A percentile compares a stretch with the other conserved stretches of the same genome.
Conservation (phyloP, 2,113 vertebrate genomes). For the Odocoileus hemionus region DNA sequence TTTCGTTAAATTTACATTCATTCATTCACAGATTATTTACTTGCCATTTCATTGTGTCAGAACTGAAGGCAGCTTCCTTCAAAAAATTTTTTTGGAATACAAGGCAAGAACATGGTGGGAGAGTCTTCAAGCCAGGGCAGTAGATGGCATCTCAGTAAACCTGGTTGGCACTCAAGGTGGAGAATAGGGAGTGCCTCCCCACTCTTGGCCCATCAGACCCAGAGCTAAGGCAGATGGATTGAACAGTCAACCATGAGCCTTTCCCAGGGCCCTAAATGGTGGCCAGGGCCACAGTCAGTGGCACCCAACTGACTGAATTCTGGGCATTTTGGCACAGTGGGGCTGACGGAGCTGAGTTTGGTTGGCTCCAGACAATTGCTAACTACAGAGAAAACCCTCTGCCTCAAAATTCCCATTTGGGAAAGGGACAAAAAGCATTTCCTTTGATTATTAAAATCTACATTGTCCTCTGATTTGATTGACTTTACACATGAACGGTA, state of each 20-base stretch:
- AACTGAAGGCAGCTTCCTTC: background rate
- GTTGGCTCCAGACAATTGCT: constrained; percentile 10
- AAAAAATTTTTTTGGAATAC: background rate
- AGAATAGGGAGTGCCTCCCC: background rate
- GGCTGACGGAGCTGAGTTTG: background rate
- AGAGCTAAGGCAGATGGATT: background rate
- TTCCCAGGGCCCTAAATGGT: background rate
- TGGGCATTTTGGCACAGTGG: background rate
- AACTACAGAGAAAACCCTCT: constrained; percentile 33
- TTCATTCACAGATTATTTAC: background rate
- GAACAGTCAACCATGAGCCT: background rate
- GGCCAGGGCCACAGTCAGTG: background rate
- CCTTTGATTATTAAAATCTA: constrained; percentile 14
- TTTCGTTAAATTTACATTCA: background rate
- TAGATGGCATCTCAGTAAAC: background rate
- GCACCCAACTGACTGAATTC: background rate
- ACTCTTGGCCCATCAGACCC: background rate
- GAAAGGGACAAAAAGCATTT: constrained; percentile 37
- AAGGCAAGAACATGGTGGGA: background rate
- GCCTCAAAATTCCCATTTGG: constrained; percentile 21
- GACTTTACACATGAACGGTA: background rate
- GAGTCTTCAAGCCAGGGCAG: background rate
- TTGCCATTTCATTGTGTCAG: background rate
- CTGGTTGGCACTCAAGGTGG: background rate
- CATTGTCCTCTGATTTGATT: constrained; percentile 20